phyloP scores from a whole-genome alignment of 2,113 vertebrate species.

The Phainopepla nitens region DNA sequence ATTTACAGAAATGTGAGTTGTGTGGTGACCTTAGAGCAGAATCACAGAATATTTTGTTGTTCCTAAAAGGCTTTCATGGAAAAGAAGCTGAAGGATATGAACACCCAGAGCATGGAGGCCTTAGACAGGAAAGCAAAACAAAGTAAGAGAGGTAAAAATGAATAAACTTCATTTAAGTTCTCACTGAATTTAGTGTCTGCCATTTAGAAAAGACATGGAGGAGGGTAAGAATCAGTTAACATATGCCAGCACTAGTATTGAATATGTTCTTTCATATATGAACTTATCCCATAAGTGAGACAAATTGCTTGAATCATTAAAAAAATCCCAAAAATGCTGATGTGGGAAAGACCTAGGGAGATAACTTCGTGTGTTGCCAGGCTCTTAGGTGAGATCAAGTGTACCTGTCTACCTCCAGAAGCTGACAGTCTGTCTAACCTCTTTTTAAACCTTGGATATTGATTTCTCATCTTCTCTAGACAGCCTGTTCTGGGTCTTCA shows the following conservation, averaged over 20 bases:
- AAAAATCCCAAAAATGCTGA: neutral
- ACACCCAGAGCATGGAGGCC: neutral
- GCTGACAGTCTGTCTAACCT: conserved; percentile 37
- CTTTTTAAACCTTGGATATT: conserved; percentile 30
- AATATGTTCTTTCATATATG: neutral
- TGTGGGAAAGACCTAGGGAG: neutral
- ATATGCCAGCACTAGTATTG: neutral
- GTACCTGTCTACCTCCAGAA: conserved; percentile 11
- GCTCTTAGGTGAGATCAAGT: conserved; percentile 6
- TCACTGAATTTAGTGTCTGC: neutral
- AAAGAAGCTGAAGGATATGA: neutral
- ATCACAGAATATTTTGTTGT: neutral
- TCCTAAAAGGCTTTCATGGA: neutral
- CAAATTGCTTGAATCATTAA: conserved; percentile 4
- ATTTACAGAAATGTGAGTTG: neutral
- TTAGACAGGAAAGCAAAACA: neutral
- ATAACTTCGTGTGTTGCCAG: neutral
- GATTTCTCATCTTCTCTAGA: conserved; percentile 54
- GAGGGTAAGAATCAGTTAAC: neutral
- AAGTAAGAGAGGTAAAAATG: neutral
- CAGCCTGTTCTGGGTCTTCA: conserved; percentile 19
- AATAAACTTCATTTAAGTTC: neutral
- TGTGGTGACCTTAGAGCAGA: neutral
- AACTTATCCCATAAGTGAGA: neutral
- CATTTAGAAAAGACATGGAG: neutral